phyloP scores from a whole-genome alignment of 2,797 vertebrate genomes.

The Girardinus metallicus region DNA sequence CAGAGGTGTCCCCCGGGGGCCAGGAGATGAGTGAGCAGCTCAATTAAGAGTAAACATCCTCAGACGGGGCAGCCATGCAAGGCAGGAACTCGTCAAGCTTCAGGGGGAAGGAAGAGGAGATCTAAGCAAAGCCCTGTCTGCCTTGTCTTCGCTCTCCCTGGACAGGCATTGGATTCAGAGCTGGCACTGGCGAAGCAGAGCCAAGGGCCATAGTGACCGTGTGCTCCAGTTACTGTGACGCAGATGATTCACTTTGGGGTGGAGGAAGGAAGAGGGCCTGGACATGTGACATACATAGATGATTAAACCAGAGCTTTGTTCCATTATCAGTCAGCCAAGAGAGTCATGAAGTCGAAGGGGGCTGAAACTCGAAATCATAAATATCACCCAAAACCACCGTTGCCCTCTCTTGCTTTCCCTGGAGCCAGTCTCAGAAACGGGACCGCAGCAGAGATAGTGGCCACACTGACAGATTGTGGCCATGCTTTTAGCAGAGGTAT shows the following conservation, averaged over 20 bases:
- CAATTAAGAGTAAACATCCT: slow-evolving; percentile 82
- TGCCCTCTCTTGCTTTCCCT: slow-evolving; percentile 40
- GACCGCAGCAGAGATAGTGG: slow-evolving; percentile 48
- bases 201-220: slow-evolving; percentile 74
- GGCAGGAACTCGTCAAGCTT: slow-evolving; percentile 61
- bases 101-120: slow-evolving; percentile 47
- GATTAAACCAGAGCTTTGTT: slow-evolving; percentile 75
- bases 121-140: slow-evolving; percentile 59
- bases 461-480: slow-evolving; percentile 62
- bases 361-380: slow-evolving; percentile 54
- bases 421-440: slow-evolving; percentile 48
- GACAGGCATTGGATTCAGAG: slow-evolving; percentile 64
- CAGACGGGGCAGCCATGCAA: slow-evolving; percentile 73
- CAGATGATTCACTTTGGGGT: slow-evolving; percentile 76
- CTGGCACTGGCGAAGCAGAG: slow-evolving; percentile 55
- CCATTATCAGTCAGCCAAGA: slow-evolving; percentile 69
- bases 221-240: slow-evolving; percentile 78
- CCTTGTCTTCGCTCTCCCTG: slow-evolving; percentile 58
- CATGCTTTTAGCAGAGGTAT: slow-evolving; percentile 52
- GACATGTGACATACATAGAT: slow-evolving; percentile 73
- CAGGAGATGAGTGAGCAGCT: slow-evolving; percentile 83
- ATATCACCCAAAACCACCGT: slow-evolving; percentile 49
- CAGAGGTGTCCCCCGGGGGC: slow-evolving; percentile 75
- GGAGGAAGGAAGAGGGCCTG: slow-evolving; percentile 50
- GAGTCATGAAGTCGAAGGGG: slow-evolving; percentile 45